phyloP scores from a whole-genome alignment of 2,888 invertebrate genomes.

The Orthosia incerta region DNA sequence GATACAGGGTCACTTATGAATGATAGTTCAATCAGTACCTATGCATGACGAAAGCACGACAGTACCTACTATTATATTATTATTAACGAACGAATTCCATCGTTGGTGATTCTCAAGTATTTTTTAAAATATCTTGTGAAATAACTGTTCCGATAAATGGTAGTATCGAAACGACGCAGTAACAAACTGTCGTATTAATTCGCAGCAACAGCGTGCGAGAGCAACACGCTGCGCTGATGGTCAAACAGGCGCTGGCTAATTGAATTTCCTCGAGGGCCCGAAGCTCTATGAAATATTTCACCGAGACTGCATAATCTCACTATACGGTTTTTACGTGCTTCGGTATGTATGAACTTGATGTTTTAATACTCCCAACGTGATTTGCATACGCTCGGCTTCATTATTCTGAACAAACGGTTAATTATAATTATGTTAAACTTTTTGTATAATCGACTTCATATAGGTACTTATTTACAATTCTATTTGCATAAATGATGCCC shows the following conservation, averaged over 20 bases:
- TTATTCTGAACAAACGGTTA: constrained; percentile 9
- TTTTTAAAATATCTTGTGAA: background rate
- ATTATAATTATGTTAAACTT: background rate
- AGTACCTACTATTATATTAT: too few species aligned
- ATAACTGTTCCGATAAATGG: background rate
- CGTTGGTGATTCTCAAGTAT: background rate
- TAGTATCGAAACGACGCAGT: constrained; percentile 26
- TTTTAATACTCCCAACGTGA: background rate
- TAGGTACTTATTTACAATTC: background rate
- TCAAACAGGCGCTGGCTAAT: constrained; percentile 64
- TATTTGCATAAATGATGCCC: constrained; percentile 7
- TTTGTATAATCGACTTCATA: background rate
- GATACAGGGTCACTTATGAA: too few species aligned
- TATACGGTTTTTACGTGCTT: constrained; percentile 22
- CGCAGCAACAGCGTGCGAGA: constrained; percentile 43
- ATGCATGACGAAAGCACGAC: too few species aligned
- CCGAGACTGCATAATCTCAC: constrained; percentile 34
- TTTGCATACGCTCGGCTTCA: constrained; percentile 14
- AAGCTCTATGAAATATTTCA: constrained; percentile 48
- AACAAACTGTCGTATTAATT: constrained; percentile 54
- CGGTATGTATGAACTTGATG: constrained; percentile 6
- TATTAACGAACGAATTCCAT: too few species aligned
- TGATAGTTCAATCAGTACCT: too few species aligned
- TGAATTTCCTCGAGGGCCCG: constrained; percentile 59
- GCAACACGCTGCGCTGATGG: constrained; percentile 52